Evolutionary conservation across 2,888 invertebrate species (phyloP).

Genomic region (Rhopalosiphum nymphaeae): DNA sequence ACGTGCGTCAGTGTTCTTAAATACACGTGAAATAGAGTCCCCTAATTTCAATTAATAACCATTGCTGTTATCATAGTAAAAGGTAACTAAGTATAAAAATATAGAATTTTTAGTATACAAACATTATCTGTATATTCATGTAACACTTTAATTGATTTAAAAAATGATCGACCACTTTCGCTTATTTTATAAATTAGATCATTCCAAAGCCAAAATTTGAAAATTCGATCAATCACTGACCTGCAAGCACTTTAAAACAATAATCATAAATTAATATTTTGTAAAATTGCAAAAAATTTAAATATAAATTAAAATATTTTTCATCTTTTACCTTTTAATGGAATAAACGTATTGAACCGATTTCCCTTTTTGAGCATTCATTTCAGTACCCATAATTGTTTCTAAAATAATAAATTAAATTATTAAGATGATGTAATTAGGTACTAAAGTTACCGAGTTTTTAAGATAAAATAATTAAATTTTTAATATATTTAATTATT

Average conservation of each 20-base stretch:
- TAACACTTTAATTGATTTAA: constrained; percentile 58
- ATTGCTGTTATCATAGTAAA: neutral
- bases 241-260: constrained; percentile 61
- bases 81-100: neutral
- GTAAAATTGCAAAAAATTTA: neutral
- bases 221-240: constrained; percentile 38
- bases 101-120: constrained; percentile 15
- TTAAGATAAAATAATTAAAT: neutral
- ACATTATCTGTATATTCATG: constrained; percentile 66
- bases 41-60: neutral
- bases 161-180: constrained; percentile 60
- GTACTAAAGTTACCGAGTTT: neutral
- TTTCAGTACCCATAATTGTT: constrained; percentile 66
- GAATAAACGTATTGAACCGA: constrained; percentile 65
- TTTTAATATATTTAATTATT: neutral
- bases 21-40: too few species aligned
- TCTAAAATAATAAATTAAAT: constrained; percentile 47
- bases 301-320: too few species aligned
- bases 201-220: constrained; percentile 65
- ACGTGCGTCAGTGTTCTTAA: too few species aligned
- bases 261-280: neutral
- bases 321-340: constrained; percentile 64
- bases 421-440: neutral
- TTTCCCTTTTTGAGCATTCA: constrained; percentile 66
- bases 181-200: constrained; percentile 61